Evolutionary conservation across 2,113 vertebrate genomes (phyloP).

Genomic region (Brachyhypopomus occidentalis): DNA sequence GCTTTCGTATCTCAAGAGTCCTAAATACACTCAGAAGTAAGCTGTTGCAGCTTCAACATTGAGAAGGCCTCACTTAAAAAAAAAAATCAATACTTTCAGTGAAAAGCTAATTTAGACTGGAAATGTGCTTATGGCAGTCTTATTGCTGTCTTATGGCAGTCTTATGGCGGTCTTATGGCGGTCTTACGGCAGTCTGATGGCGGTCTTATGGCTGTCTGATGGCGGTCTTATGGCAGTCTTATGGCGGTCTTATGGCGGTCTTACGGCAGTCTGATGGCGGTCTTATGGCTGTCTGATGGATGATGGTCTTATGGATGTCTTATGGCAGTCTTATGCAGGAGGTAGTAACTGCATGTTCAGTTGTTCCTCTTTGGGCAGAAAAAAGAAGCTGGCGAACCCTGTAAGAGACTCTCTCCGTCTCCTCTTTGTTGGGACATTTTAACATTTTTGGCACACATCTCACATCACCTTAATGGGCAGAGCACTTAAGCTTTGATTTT

Average conservation of each 20-base stretch:
- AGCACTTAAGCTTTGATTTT: slow-evolving; percentile 62
- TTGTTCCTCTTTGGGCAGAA: slow-evolving; percentile 32
- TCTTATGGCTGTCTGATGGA: no score
- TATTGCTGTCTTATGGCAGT: no score
- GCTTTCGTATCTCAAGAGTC: slow-evolving; percentile 16
- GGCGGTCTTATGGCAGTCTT: not conserved
- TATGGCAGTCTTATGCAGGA: not conserved
- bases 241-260: no score
- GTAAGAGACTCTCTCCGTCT: slow-evolving; percentile 11
- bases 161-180: not conserved
- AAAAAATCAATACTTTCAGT: not conserved
- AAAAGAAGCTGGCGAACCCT: slow-evolving; percentile 7
- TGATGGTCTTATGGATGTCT: no score
- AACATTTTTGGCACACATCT: slow-evolving; percentile 36
- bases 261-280: no score
- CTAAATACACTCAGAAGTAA: slow-evolving; percentile 16
- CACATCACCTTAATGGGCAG: slow-evolving; percentile 45
- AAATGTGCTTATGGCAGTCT: no score
- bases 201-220: not conserved
- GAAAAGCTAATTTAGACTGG: not conserved
- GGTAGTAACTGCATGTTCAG: slow-evolving; percentile 12
- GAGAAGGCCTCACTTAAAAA: slow-evolving; percentile 2
- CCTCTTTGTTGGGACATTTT: slow-evolving; percentile 37
- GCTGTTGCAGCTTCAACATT: not conserved
- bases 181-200: no score